Evolutionary conservation across 2,797 vertebrate species (phyloP), one percentile per base, ranked within the genome.

Genomic region (Echeneis naucrates): DNA sequence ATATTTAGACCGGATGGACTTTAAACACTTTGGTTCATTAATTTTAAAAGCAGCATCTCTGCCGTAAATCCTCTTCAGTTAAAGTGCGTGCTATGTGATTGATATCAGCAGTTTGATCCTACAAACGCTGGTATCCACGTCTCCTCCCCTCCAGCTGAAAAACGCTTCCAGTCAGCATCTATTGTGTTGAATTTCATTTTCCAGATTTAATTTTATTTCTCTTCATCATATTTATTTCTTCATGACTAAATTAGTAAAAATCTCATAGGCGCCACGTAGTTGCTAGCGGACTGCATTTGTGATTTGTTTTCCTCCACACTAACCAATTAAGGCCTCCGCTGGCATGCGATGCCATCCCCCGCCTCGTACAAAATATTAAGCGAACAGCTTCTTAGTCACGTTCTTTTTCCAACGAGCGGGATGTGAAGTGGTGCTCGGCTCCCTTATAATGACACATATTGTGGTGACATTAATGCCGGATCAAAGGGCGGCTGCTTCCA

Each of bases 401-500:
- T 76, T 59, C 51, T 80, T 83, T 85, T 87, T 84, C 84, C 82
- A 78, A 64, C 76, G 60, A 71, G 73, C 5, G 9, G 68, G 73
- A 84, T 83, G 81, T 78, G 81, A 89, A 81, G 64, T 75, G 57
- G 55, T 75, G 74, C 50, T 64, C 44, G 1, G 63, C 79, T 85
- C 74, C 79, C 75, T 83, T 73, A 85, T 88, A 85, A 87, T 88
- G 83, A 87, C 85, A 86, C 85, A 84, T 78, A 83, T 81, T 83
- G 87, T 72, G 84, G 75, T 68, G 70, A 82, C 79, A 77, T 86
- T 86, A 86, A 89, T 80, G 77, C 37, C 2, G 42, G 86, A 88
- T 90, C 87, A 89, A 88, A 91, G 84, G 61, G 59, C 58, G 64
- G 60, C 81, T 78, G 83, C 78, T 72, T 78, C n/a, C 60, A 21